phyloP scores from a whole-genome alignment of 2,113 vertebrate genomes.

The Hippocampus zosterae region DNA sequence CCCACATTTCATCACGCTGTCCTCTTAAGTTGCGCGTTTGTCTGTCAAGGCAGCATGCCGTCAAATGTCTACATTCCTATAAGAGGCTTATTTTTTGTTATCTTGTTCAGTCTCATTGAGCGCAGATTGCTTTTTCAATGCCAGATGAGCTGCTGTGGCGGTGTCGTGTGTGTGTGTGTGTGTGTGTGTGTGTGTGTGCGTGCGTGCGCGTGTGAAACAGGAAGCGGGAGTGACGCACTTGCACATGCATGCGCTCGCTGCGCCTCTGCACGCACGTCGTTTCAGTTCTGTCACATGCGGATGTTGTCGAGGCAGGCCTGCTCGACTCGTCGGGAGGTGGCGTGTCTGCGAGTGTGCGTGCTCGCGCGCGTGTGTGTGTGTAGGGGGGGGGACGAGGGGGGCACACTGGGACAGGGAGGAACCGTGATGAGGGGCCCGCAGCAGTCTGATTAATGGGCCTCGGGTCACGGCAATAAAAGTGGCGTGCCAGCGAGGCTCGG shows the following conservation, averaged over 20 bases:
- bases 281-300: constrained; percentile 40
- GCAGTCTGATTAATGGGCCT: constrained; percentile 71
- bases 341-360: background rate
- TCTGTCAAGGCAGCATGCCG: constrained; percentile 11
- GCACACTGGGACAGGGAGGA: constrained; percentile 38
- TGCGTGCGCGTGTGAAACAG: constrained; percentile 3
- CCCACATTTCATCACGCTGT: background rate
- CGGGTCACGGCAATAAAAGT: constrained; percentile 70
- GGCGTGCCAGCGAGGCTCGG: constrained; percentile 58
- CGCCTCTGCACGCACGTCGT: constrained; percentile 4
- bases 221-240: constrained; percentile 32
- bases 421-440: constrained; percentile 47
- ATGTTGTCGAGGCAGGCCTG: constrained; percentile 46
- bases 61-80: constrained; percentile 16
- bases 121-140: constrained; percentile 4
- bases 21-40: constrained; percentile 8
- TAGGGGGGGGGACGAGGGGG: constrained; percentile 8
- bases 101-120: constrained; percentile 15
- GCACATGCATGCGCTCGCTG: constrained; percentile 4
- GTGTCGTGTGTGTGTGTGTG: background rate
- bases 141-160: background rate
- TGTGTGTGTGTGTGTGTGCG: background rate
- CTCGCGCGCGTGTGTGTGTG: too few species aligned
- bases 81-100: constrained; percentile 29
- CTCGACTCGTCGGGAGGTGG: background rate